Conservation (phyloP, 1,140 invertebrate genomes). For the Anadara kagoshimensis region DNA sequence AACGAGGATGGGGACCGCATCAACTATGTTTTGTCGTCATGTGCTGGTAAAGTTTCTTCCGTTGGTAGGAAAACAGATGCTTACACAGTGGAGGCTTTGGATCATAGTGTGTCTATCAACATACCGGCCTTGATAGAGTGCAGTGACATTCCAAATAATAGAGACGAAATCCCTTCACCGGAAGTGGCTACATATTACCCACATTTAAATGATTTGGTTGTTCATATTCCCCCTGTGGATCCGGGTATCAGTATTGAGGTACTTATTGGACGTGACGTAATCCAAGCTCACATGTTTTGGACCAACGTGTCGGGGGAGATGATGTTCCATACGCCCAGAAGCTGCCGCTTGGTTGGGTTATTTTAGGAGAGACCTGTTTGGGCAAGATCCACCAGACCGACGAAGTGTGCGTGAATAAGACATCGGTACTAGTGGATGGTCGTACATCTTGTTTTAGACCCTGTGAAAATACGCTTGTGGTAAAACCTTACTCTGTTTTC, state of each 20-base stretch:
- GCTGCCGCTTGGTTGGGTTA: slow-evolving; percentile 42
- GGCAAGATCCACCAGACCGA: slow-evolving; percentile 17
- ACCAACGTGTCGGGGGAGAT: slow-evolving; percentile 27
- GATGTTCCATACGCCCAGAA: slow-evolving; percentile 37
- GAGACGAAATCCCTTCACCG: slow-evolving; percentile 24
- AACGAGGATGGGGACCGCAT: background rate
- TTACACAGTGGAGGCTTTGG: background rate
- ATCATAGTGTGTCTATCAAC: background rate
- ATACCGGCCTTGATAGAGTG: slow-evolving; percentile 30
- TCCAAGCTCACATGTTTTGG: slow-evolving; percentile 37
- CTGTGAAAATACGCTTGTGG: slow-evolving; percentile 20
- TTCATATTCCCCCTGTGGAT: slow-evolving; percentile 25
- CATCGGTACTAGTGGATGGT: slow-evolving; percentile 7
- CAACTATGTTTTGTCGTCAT: slow-evolving; percentile 8
- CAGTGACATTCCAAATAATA: slow-evolving; percentile 18
- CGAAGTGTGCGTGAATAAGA: slow-evolving; percentile 9
- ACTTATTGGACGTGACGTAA: slow-evolving; percentile 34
- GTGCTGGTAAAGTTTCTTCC: slow-evolving; percentile 9
- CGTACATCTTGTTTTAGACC: slow-evolving; percentile 22
- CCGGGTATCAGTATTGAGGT: slow-evolving; percentile 20
- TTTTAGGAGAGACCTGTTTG: slow-evolving; percentile 39
- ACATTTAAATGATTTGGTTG: slow-evolving; percentile 28
- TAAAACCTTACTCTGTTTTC: slow-evolving; percentile 16
- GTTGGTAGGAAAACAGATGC: background rate
- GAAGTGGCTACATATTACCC: background rate